A percentile compares a stretch with the other conserved stretches of the same genome.
Evolutionary conservation across 2,113 vertebrate genomes (phyloP).

Genomic region (Thalassarche chlororhynchos): DNA sequence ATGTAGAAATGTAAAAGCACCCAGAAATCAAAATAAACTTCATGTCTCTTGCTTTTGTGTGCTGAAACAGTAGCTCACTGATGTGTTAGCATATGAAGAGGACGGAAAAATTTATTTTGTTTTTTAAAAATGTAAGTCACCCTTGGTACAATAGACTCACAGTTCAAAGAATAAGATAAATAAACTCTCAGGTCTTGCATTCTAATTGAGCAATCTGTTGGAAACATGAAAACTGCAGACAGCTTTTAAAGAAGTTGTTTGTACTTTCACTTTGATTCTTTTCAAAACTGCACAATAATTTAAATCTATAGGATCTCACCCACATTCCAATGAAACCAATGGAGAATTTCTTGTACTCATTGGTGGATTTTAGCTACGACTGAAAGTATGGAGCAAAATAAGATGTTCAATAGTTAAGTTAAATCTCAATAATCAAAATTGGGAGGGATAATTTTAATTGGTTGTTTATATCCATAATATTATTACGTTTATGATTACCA

Average conservation of each 20-base stretch:
- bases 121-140: background rate
- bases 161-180: background rate
- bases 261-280: background rate
- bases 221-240: background rate
- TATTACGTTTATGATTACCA: background rate
- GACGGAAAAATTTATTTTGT: background rate
- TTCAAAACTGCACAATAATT: background rate
- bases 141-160: background rate
- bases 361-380: background rate
- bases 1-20: background rate
- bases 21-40: background rate
- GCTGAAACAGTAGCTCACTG: background rate
- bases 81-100: background rate
- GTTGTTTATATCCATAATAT: background rate
- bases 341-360: background rate
- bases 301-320: background rate
- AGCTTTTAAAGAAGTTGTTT: background rate
- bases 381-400: background rate
- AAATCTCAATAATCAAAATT: background rate
- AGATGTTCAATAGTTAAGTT: background rate
- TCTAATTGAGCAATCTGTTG: background rate
- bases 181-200: background rate
- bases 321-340: background rate
- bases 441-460: background rate
- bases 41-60: background rate